A percentile compares a stretch with the other conserved stretches of the same genome.
phyloP scores from a whole-genome alignment of 2,888 invertebrate species.

The Hesperia comma region DNA sequence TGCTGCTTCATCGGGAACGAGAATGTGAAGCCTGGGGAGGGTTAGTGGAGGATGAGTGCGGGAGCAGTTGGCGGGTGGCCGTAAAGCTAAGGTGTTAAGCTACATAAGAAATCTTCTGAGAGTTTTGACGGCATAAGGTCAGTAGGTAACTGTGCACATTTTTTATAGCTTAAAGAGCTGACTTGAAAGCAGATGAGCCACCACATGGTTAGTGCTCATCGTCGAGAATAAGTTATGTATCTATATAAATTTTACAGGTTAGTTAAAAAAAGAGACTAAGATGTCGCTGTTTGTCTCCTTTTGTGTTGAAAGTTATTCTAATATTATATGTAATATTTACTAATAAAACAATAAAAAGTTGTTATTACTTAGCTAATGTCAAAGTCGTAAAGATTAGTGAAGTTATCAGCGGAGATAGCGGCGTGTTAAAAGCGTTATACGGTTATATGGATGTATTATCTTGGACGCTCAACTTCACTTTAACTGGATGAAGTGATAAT shows the following conservation, averaged over 20 bases:
- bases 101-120: too few relatives aligned
- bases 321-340: not conserved
- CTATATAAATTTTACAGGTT: too few relatives aligned
- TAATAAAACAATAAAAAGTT: constrained; percentile 1
- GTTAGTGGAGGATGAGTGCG: too few relatives aligned
- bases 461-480: not conserved
- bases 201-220: too few relatives aligned
- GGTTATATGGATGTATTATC: not conserved
- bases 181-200: too few relatives aligned
- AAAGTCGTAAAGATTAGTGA: constrained; percentile 18
- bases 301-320: not conserved
- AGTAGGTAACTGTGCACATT: too few relatives aligned
- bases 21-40: constrained; percentile 89
- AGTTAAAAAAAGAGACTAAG: too few relatives aligned
- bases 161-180: too few relatives aligned
- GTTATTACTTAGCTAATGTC: not conserved
- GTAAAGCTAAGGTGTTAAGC: too few relatives aligned
- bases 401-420: constrained; percentile 23
- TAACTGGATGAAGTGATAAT: not conserved
- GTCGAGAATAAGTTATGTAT: too few relatives aligned
- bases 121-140: too few relatives aligned
- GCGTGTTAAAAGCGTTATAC: not conserved
- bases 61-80: too few relatives aligned
- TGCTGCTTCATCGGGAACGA: constrained; percentile 93
- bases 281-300: not conserved